Percentiles rank a stretch among this genome's conserved stretches.
Evolutionary conservation across 2,113 vertebrate species (phyloP).

Genomic region (Reinhardtius hippoglossoides): DNA sequence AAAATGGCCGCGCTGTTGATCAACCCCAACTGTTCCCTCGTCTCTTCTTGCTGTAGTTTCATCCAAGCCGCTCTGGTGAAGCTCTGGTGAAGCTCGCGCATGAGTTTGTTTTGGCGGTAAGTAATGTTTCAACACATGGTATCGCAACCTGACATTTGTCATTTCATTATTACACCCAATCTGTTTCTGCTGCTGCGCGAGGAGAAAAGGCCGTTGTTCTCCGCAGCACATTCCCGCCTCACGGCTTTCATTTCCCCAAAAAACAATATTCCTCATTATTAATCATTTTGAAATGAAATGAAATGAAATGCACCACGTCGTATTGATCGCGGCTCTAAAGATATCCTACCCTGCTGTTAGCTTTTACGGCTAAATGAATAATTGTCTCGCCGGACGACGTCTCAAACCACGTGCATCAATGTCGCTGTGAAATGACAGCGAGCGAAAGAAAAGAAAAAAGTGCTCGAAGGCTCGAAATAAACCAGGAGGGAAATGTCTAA

Average conservation of each 20-base stretch:
- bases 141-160: slow-evolving; percentile 67
- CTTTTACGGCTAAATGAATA: slow-evolving; percentile 39
- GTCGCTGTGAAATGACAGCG: slow-evolving; percentile 34
- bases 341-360: slow-evolving; percentile 16
- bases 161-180: slow-evolving; percentile 72
- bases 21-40: not conserved
- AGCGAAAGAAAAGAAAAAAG: slow-evolving; percentile 16
- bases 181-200: slow-evolving; percentile 37
- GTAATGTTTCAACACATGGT: not conserved
- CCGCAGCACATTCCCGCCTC: not conserved
- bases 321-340: slow-evolving; percentile 35
- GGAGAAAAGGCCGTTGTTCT: slow-evolving; percentile 16
- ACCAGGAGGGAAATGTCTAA: slow-evolving; percentile 51
- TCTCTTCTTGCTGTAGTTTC: not conserved
- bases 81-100: not conserved
- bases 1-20: not conserved
- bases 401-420: not conserved
- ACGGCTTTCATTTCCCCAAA: not conserved
- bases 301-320: slow-evolving; percentile 25
- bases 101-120: slow-evolving; percentile 12
- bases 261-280: slow-evolving; percentile 22
- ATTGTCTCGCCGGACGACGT: slow-evolving; percentile 45
- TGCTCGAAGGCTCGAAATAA: slow-evolving; percentile 36
- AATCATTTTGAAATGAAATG: slow-evolving; percentile 35
- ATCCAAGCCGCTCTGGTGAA: not conserved